Evolutionary conservation across 2,113 vertebrate genomes (phyloP).

Genomic region (Nipponia nippon): DNA sequence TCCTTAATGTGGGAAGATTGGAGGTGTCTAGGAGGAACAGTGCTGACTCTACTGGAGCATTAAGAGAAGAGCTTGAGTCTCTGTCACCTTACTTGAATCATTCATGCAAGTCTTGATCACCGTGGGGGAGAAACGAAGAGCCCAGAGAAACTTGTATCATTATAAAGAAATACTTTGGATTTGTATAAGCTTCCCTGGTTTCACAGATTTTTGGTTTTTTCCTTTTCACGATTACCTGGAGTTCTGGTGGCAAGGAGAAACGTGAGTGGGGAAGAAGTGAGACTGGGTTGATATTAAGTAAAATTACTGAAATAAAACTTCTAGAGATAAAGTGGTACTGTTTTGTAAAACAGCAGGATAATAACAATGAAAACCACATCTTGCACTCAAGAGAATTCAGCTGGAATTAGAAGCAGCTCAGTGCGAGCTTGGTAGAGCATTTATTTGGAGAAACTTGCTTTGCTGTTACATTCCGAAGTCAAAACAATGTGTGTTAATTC

Average conservation of each 20-base stretch:
- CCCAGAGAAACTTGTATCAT: neutral
- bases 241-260: neutral
- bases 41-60: neutral
- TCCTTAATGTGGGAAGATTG: neutral
- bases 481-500: constrained; percentile 60
- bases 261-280: neutral
- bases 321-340: neutral
- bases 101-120: neutral
- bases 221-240: neutral
- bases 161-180: neutral
- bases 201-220: neutral
- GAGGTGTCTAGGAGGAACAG: neutral
- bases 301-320: constrained; percentile 6
- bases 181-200: neutral
- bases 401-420: constrained; percentile 58
- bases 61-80: neutral
- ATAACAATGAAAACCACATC: constrained; percentile 47
- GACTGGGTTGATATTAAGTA: neutral
- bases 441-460: constrained; percentile 58
- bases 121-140: neutral
- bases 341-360: constrained; percentile 43
- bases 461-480: constrained; percentile 55
- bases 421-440: constrained; percentile 27
- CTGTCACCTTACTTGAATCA: neutral
- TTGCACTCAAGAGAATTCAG: neutral